Percentiles rank a stretch among this genome's conserved stretches.
phyloP scores from a whole-genome alignment of 1,140 invertebrate species.

The Magallana gigas region DNA sequence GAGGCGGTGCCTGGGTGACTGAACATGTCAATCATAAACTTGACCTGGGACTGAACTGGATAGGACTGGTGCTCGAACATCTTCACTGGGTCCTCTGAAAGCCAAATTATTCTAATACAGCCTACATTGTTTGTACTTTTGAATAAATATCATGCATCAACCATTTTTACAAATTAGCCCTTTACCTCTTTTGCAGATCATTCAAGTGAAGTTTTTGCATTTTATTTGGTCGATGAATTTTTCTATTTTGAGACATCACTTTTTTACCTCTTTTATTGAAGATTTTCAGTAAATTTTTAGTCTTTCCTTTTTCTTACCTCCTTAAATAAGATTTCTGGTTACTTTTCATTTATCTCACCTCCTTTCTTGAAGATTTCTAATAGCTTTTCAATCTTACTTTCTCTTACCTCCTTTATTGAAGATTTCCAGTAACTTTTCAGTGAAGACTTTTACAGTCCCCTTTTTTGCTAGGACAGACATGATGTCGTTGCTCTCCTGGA shows the following conservation, averaged over 20 bases:
- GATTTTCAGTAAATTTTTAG: no score
- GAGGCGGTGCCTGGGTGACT: slow-evolving; percentile 86
- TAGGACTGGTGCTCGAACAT: slow-evolving; percentile 89
- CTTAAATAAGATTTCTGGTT: no score
- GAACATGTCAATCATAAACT: slow-evolving; percentile 92
- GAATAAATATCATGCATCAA: no score
- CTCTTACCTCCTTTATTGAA: slow-evolving; percentile 91
- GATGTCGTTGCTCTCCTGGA: slow-evolving; percentile 86
- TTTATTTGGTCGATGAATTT: no score
- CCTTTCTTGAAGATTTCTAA: no score
- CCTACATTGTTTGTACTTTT: no score
- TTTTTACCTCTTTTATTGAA: no score
- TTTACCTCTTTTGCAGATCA: no score
- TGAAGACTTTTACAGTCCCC: slow-evolving; percentile 89
- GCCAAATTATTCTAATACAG: neutral
- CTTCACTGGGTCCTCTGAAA: slow-evolving; percentile 90
- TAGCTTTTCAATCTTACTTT: neutral
- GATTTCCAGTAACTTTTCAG: slow-evolving; percentile 91
- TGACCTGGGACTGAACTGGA: slow-evolving; percentile 90
- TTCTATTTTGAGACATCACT: no score
- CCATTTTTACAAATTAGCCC: no score
- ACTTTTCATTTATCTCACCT: no score
- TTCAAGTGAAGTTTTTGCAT: no score
- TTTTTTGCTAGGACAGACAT: slow-evolving; percentile 86
- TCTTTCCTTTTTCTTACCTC: neutral